These are phyloP conservation scores for Takifugu rubripes DNA, from an alignment of 2,797 vertebrate species.

Conservation along the genomic window DNA sequence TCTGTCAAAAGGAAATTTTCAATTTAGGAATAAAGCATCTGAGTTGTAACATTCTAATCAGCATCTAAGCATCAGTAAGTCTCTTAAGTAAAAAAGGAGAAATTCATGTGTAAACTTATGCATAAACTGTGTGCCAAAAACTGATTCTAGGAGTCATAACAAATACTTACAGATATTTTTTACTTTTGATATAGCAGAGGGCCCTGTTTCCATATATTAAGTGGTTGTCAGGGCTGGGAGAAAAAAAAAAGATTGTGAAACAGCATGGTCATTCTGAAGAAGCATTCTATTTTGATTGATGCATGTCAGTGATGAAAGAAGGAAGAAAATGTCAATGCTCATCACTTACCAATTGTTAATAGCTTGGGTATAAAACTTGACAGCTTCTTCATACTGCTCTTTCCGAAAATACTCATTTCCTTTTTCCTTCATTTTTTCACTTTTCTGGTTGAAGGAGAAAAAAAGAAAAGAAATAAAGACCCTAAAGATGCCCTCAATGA, in stretches of 20 bases:
- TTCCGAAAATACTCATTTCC: constrained; percentile 85
- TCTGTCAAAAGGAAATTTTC: constrained; percentile 63
- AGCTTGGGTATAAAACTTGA: constrained; percentile 83
- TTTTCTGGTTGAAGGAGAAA: constrained; percentile 65
- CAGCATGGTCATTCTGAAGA: neutral
- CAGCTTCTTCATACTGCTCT: constrained; percentile 77
- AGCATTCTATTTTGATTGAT: neutral
- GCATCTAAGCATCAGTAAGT: too few species aligned
- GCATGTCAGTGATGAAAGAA: neutral
- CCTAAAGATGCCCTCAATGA: neutral
- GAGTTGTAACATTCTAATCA: too few species aligned
- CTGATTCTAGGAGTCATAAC: neutral
- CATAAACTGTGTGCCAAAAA: neutral
- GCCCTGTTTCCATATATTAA: constrained; percentile 90
- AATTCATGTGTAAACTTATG: too few species aligned
- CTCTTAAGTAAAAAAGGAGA: too few species aligned
- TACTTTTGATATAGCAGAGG: constrained; percentile 81
- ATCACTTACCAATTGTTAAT: constrained; percentile 82
- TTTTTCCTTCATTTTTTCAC: constrained; percentile 81
- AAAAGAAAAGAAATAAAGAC: neutral
- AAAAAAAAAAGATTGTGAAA: neutral
- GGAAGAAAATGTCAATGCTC: neutral
- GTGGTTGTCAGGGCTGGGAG: constrained; percentile 83
- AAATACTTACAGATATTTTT: constrained; percentile 83
- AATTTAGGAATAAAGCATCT: neutral